These are phyloP conservation scores for Orchesella cincta DNA, from an alignment of 1,140 invertebrate genomes.

Conservation along the genomic window DNA sequence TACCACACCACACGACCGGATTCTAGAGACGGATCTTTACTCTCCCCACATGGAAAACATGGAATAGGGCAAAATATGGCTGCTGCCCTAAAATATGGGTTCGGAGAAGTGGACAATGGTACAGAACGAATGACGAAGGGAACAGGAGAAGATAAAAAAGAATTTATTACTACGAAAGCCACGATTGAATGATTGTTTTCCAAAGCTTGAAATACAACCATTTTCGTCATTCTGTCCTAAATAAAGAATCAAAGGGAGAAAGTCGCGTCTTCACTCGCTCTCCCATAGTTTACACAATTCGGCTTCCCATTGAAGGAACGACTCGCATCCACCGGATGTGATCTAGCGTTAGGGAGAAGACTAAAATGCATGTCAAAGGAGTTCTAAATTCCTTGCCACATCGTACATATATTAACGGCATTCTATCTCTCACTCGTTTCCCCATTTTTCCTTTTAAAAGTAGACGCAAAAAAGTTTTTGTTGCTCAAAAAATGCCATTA, in stretches of 20 bases:
- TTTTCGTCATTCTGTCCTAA: neutral
- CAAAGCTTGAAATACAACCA: constrained; percentile 7
- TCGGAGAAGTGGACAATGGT: neutral
- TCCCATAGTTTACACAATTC: too few species aligned
- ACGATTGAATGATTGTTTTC: neutral
- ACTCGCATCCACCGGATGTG: neutral
- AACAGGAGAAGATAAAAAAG: too few species aligned
- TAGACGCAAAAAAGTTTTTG: neutral
- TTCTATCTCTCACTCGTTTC: too few species aligned
- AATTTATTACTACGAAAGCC: neutral
- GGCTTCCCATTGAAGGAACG: too few species aligned
- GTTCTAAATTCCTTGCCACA: neutral
- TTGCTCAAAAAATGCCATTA: neutral
- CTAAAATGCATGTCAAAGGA: too few species aligned
- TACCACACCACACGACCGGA: too few species aligned
- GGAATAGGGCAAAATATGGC: neutral
- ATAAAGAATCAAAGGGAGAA: neutral
- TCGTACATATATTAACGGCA: too few species aligned
- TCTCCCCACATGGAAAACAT: neutral
- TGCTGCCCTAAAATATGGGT: neutral
- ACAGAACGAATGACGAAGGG: too few species aligned
- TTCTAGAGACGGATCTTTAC: too few species aligned
- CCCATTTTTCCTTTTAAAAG: neutral
- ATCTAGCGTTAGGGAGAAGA: neutral
- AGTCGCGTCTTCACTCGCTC: neutral